Conservation (phyloP, 2,113 vertebrate species). For the Sprattus sprattus region DNA sequence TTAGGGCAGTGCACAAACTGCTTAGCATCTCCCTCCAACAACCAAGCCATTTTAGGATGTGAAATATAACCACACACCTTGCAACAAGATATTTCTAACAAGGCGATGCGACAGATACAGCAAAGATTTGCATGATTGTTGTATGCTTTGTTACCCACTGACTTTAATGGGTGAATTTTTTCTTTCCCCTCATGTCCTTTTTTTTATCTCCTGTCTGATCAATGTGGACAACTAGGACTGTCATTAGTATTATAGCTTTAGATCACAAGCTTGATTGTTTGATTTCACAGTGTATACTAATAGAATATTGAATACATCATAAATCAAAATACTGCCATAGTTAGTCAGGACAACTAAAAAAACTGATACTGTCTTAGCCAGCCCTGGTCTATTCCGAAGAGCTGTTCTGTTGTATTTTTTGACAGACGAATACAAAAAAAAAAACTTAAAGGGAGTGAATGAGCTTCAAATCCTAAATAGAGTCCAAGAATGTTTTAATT, state of each 20-base stretch:
- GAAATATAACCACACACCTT: not conserved
- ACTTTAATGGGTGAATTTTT: not conserved
- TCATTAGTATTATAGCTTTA: not conserved
- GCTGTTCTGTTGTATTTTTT: not conserved
- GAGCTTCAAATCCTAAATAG: not conserved
- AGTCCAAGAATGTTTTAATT: constrained; percentile 12
- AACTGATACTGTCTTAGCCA: not conserved
- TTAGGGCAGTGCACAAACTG: not conserved
- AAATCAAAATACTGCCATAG: not conserved
- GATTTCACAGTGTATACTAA: not conserved
- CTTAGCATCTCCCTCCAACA: not conserved
- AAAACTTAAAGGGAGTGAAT: not conserved
- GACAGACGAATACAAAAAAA: not conserved
- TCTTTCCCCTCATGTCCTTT: too few species aligned
- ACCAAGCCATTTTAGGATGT: not conserved
- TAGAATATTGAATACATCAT: not conserved
- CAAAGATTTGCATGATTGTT: not conserved
- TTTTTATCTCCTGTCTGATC: too few species aligned
- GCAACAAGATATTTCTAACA: not conserved
- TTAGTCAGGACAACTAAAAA: not conserved
- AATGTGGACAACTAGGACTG: not conserved
- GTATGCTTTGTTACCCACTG: not conserved
- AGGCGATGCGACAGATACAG: not conserved
- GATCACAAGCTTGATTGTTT: not conserved
- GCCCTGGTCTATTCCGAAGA: not conserved